Evolutionary conservation across 2,888 invertebrate species (phyloP), one percentile per base, ranked within the genome.

Genomic region (Epistrophella euchroma): DNA sequence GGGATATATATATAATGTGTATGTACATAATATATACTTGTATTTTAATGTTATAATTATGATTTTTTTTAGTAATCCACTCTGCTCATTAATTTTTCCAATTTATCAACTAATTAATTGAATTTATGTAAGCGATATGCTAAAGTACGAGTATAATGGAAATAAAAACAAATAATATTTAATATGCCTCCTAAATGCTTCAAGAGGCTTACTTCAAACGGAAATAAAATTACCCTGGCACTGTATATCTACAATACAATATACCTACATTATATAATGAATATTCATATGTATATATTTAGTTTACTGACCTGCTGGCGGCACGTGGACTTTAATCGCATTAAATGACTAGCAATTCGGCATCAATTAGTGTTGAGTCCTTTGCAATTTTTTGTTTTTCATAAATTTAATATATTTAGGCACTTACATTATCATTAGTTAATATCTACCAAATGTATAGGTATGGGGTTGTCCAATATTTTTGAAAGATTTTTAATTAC

Each of bases 21-120:
- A 28, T 28, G 3, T 28, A 4, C 28, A 25, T 28, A 4, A 28
- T 28, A 28, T 0, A 28, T 28, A 28, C 6, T 4, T 28, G 6
- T 28, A 28, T 28, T 2, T 0, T 28, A 28, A 28, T 5, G 28
- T 28, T 40, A 3, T 17, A 45, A 45, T 17, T 5, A 45, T 45
- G 45, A 45, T 45, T 45, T 45, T 45, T 45, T 45, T 45, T 2
- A 2, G 17, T 82, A 82, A 82, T 86, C 86, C 82, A 78, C 77
- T 74, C 50, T 77, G 64, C 77, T 86, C 86, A 82, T 78, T 82
- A 86, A 81, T 47, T 86, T 85, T 81, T 66, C 71, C 86, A 82
- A 74, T 82, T 86, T 86, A 77, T 78, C 73, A 82, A 86, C 50
- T 86, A 82, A 86, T 86, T 82, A 77, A 81, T 73, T 73, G 19